Percentiles rank a stretch among this genome's conserved stretches.
Evolutionary conservation across 2,888 invertebrate genomes (phyloP).

Genomic region (Leptinotarsa juncta): DNA sequence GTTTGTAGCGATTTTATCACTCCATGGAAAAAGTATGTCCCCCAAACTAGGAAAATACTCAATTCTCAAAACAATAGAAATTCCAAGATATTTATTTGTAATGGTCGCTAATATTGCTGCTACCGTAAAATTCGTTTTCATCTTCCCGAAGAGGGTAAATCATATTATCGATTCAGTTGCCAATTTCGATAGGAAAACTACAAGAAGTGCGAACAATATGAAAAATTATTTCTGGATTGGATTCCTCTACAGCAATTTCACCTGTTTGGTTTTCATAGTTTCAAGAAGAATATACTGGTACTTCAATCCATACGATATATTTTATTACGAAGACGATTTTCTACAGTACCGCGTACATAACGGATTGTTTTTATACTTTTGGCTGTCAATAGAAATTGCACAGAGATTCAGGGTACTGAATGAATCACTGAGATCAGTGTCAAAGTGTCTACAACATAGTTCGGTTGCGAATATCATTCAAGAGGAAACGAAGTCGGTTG

Average conservation of each 20-base stretch:
- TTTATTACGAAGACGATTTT: constrained; percentile 2
- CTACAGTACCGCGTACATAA: neutral
- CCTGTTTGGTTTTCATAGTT: neutral
- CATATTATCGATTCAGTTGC: neutral
- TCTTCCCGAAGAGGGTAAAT: neutral
- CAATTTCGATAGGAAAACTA: neutral
- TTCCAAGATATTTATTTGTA: neutral
- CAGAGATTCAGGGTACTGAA: neutral
- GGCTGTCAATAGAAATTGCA: neutral
- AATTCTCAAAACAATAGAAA: neutral
- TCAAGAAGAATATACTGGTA: neutral
- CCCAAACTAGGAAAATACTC: neutral
- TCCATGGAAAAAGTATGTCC: neutral
- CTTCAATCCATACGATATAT: neutral
- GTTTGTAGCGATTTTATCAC: neutral
- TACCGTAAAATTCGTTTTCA: neutral
- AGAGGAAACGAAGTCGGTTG: neutral
- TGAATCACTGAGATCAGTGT: neutral
- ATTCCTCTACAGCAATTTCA: neutral
- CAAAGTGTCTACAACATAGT: neutral
- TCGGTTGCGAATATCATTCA: neutral
- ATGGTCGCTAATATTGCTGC: neutral
- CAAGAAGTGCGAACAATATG: neutral
- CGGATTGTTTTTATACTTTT: neutral
- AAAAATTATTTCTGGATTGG: neutral